Conservation (phyloP, 2,113 vertebrate genomes). For the Sminthopsis crassicaudata region DNA sequence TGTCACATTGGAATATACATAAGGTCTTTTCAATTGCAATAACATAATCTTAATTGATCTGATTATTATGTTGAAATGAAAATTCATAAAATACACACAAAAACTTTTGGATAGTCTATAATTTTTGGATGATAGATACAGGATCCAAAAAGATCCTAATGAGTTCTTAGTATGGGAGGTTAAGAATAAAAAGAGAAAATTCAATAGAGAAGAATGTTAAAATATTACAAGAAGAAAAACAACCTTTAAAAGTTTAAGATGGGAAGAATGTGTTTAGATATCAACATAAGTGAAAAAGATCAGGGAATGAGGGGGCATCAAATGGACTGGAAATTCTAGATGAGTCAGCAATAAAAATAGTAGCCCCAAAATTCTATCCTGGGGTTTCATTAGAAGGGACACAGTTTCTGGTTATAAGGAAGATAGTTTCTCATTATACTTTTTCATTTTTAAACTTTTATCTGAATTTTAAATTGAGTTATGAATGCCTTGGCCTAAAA, state of each 20-base stretch:
- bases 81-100: not conserved
- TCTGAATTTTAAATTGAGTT: not conserved
- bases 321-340: not conserved
- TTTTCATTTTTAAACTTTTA: not conserved
- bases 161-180: not conserved
- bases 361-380: not conserved
- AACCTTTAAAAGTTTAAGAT: not conserved
- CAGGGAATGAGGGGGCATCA: not conserved
- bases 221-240: not conserved
- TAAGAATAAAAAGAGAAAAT: not conserved
- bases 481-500: not conserved
- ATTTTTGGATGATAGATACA: not conserved
- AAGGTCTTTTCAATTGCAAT: constrained; percentile 59
- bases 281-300: not conserved
- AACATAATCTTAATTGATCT: constrained; percentile 61
- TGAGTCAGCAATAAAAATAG: not conserved
- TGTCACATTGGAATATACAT: constrained; percentile 30
- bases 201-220: not conserved
- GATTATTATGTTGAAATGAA: constrained; percentile 57
- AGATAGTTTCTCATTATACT: not conserved
- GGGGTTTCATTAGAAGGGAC: not conserved
- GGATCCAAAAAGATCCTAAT: not conserved
- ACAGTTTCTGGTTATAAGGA: not conserved
- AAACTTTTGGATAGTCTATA: not conserved
- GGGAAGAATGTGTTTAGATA: not conserved